These are phyloP conservation scores for Pachypeltis micranthus DNA, from an alignment of 1,140 invertebrate genomes.

Conservation along the genomic window DNA sequence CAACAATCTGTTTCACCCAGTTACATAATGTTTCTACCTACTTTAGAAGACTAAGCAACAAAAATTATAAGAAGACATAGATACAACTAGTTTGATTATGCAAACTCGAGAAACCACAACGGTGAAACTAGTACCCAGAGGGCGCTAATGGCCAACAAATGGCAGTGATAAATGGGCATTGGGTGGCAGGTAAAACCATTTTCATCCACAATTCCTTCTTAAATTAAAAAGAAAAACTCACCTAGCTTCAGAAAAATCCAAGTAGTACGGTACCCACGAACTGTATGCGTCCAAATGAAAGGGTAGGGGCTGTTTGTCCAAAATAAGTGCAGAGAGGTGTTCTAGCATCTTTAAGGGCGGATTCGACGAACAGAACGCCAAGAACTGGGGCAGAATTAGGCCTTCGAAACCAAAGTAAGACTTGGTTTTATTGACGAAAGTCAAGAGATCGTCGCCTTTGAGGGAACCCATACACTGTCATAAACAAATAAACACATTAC, in stretches of 20 bases:
- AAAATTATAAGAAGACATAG: too few relatives aligned
- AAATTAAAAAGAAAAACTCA: too few relatives aligned
- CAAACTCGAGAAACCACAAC: too few relatives aligned
- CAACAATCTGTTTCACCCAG: too few relatives aligned
- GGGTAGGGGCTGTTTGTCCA: constrained; percentile 17
- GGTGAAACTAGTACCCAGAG: too few relatives aligned
- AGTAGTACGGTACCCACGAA: constrained; percentile 11
- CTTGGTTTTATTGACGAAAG: constrained; percentile 50
- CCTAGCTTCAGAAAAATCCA: constrained; percentile 23
- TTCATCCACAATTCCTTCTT: too few relatives aligned
- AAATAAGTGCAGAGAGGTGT: constrained; percentile 54
- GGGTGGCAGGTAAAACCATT: too few relatives aligned
- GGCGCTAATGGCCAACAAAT: too few relatives aligned
- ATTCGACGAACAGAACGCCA: constrained; percentile 45
- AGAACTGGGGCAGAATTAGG: constrained; percentile 53
- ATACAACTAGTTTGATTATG: too few relatives aligned
- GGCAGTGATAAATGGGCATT: too few relatives aligned
- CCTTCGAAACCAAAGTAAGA: constrained; percentile 57
- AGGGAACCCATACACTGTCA: constrained; percentile 20
- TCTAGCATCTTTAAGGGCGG: constrained; percentile 38
- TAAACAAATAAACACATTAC: constrained; percentile 5
- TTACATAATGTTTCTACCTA: too few relatives aligned
- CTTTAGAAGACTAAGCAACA: too few relatives aligned
- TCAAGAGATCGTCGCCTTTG: constrained; percentile 29
- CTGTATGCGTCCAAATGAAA: constrained; percentile 7